Evolutionary conservation across 2,888 invertebrate species (phyloP).

Genomic region (Papilio gigon): DNA sequence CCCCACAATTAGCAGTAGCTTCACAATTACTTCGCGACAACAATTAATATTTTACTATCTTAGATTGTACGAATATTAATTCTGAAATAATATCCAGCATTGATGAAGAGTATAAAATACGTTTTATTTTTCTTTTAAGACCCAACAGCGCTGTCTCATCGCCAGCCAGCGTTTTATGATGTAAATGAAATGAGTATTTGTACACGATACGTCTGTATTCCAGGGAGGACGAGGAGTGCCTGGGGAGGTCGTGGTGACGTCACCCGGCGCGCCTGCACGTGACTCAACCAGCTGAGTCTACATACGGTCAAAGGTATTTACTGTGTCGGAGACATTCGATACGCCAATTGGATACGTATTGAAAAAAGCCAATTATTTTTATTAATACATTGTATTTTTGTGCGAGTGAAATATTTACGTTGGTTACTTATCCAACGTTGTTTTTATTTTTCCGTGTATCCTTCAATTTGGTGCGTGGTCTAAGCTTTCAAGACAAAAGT

Average conservation of each 20-base stretch:
- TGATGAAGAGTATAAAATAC: too few species aligned
- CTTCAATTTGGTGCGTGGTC: too few species aligned
- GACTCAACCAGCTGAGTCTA: conserved; percentile 7
- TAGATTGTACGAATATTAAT: background rate
- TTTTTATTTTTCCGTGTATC: too few species aligned
- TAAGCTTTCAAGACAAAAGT: too few species aligned
- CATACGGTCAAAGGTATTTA: background rate
- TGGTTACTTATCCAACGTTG: too few species aligned
- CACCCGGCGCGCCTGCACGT: conserved; percentile 27
- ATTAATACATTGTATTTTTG: too few species aligned
- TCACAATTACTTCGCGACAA: background rate
- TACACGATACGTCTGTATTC: background rate
- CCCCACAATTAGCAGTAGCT: background rate
- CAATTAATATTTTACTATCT: background rate
- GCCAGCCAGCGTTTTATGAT: background rate
- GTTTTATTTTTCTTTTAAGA: too few species aligned
- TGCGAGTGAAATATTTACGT: too few species aligned
- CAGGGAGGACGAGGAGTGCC: background rate
- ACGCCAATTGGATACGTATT: background rate
- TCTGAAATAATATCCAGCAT: too few species aligned
- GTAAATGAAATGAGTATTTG: background rate
- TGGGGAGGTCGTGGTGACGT: conserved; percentile 22
- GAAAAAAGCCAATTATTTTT: background rate
- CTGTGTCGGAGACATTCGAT: background rate
- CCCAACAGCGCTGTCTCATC: background rate